These are phyloP conservation scores for Achroia grisella DNA, from an alignment of 1,140 invertebrate genomes.

Conservation along the genomic window DNA sequence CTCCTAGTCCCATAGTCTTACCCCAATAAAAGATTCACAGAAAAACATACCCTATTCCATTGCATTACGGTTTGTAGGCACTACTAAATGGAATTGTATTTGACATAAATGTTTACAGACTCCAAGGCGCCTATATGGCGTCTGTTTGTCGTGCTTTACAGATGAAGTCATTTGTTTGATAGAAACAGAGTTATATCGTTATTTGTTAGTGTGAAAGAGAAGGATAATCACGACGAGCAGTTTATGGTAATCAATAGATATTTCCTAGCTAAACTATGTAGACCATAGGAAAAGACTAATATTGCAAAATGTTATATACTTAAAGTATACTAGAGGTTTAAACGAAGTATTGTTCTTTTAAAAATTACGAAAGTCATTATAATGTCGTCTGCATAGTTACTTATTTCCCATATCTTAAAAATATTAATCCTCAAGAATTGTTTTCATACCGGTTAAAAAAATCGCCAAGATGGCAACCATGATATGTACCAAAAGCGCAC, in stretches of 20 bases:
- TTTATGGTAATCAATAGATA: neutral
- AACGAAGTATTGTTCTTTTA: too few relatives aligned
- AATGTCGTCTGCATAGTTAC: too few relatives aligned
- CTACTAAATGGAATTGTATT: neutral
- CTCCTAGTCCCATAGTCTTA: conserved; percentile 2
- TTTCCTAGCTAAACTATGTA: neutral
- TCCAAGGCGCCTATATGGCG: conserved; percentile 6
- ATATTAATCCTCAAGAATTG: too few relatives aligned
- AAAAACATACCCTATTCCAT: neutral
- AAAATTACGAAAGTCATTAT: too few relatives aligned
- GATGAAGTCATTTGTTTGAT: conserved; percentile 9
- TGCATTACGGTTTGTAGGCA: neutral
- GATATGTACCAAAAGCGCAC: too few relatives aligned
- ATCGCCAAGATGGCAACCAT: too few relatives aligned
- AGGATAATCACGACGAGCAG: neutral
- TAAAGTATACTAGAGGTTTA: too few relatives aligned
- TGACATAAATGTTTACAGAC: conserved; percentile 9
- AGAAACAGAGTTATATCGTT: conserved; percentile 1
- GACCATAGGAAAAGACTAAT: too few relatives aligned
- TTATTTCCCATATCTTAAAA: too few relatives aligned
- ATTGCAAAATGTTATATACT: too few relatives aligned
- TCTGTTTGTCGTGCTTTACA: conserved; percentile 3
- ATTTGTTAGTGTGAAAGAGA: neutral
- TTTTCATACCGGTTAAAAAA: too few relatives aligned
- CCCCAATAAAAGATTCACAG: neutral